Conservation (phyloP, 2,113 vertebrate genomes). For the Eurystomus gularis region DNA sequence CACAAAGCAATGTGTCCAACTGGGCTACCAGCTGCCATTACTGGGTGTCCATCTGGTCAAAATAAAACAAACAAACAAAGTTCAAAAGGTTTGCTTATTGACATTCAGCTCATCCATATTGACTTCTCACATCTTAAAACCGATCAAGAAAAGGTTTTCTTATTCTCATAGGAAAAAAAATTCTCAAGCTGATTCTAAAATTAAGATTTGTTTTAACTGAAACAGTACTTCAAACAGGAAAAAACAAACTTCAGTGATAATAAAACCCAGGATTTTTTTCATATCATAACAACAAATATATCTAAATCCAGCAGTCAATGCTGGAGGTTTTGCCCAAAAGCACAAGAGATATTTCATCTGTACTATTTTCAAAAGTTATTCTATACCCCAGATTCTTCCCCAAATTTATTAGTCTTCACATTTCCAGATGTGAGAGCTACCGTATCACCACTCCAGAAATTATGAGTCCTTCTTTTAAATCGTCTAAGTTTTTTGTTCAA, state of each 20-base stretch:
- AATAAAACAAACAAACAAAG: not conserved
- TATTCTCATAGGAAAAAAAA: not conserved
- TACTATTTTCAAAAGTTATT: not conserved
- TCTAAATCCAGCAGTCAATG: not conserved
- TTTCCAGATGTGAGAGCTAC: not conserved
- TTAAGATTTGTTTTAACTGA: not conserved
- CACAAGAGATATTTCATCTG: not conserved
- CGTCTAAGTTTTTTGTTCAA: not conserved
- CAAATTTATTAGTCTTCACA: not conserved
- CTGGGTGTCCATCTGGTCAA: slow-evolving; percentile 86
- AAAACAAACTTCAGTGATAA: not conserved
- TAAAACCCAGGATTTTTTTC: not conserved
- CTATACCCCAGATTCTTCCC: not conserved
- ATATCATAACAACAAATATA: not conserved
- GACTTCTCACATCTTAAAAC: not conserved
- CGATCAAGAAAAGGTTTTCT: not conserved
- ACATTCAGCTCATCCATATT: not conserved
- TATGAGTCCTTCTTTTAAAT: not conserved
- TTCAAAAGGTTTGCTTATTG: not conserved
- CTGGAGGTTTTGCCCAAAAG: not conserved
- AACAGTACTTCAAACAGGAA: not conserved
- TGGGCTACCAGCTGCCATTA: slow-evolving; percentile 91
- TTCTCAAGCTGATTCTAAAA: not conserved
- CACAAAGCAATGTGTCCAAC: slow-evolving; percentile 93
- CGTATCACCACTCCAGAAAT: not conserved